Evolutionary conservation across 2,113 vertebrate species (phyloP), one percentile per base, ranked within the genome.

Genomic region (Oncorhynchus clarkii): DNA sequence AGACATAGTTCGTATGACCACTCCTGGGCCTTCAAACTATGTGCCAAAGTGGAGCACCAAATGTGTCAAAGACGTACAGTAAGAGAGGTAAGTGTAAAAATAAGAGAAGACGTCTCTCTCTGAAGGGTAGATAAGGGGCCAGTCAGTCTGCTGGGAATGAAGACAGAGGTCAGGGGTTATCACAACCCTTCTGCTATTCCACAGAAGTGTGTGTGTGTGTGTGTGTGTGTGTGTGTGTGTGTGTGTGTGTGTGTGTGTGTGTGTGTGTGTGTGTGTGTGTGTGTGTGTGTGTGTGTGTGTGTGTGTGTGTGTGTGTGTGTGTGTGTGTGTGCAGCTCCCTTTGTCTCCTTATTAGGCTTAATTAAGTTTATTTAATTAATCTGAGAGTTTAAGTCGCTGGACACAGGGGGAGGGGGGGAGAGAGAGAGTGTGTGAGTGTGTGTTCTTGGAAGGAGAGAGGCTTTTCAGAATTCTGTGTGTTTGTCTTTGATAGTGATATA

Each of bases 351-450:
- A 80, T 82, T 67, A 22, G 74, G 79, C 85, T 91, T 90, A 91
- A 93, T 92, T 87, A 90, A 91, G 74, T 62, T 78, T 75, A 81
- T 89, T 90, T 90, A 90, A 91, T 93, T 90, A 91, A 89, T 83
- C 80, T 70, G 79, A 65, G 71, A 66, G 79, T 73, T 84, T 83
- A 80, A 85, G 75, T 89, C 75, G 81, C 82, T 14, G 45, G 74
- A 34, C 34, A 34, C 34, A 0, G 77, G 84, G 88, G 82, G 75
- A 65, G 76, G 88, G 83, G 72, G 67, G 75, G 75, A 80, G 29
- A 29, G 29, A 31, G 4, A 31, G 4, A 31, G 74, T 4, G 29
- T 3, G 29, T 3, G 76, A 82, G 27, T 27, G 3, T 27, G 29
- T 31, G 29, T 62, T 49, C 48, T 11, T 49, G 68, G 78, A 74